Conservation (phyloP, 2,888 invertebrate species). For the Argyresthia goedartella region DNA sequence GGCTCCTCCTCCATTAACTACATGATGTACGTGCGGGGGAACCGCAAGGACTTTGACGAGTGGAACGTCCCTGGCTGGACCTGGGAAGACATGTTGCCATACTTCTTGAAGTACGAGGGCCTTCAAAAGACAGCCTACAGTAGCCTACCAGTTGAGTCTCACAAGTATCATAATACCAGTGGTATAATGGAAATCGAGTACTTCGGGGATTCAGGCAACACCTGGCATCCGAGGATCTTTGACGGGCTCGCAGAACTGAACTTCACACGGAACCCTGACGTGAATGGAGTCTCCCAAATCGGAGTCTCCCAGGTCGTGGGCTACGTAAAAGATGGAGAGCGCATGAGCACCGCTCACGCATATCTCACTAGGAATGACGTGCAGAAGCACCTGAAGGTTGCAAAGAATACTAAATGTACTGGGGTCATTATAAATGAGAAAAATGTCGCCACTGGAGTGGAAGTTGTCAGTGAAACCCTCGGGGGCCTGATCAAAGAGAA, state of each 20-base stretch:
- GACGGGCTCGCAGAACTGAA: slow-evolving; percentile 23
- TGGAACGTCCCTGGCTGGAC: slow-evolving; percentile 33
- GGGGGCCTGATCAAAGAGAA: slow-evolving; percentile 7
- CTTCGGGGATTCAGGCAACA: slow-evolving; percentile 28
- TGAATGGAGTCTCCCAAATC: slow-evolving; percentile 36
- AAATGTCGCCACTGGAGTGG: slow-evolving; percentile 30
- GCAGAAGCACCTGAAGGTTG: slow-evolving; percentile 22
- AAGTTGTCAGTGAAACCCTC: slow-evolving; percentile 13
- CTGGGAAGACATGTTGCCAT: slow-evolving; percentile 36
- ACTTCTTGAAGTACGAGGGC: slow-evolving; percentile 40
- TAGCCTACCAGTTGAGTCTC: slow-evolving; percentile 28
- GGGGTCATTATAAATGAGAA: slow-evolving; percentile 29
- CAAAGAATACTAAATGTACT: slow-evolving; percentile 30
- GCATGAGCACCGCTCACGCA: slow-evolving; percentile 37
- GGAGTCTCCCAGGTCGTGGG: slow-evolving; percentile 32
- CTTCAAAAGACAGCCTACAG: slow-evolving; percentile 19
- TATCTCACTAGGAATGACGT: slow-evolving; percentile 28
- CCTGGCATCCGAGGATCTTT: slow-evolving; percentile 32
- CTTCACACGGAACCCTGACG: slow-evolving; percentile 33
- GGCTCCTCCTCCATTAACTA: slow-evolving; percentile 47
- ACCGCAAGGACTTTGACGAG: slow-evolving; percentile 27
- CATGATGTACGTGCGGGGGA: slow-evolving; percentile 46
- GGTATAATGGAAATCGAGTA: slow-evolving; percentile 30
- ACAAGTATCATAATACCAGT: slow-evolving; percentile 34
- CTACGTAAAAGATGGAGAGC: slow-evolving; percentile 29